phyloP scores from a whole-genome alignment of 1,140 invertebrate species.

The fruit fly (Drosophila melanogaster) region DNA sequence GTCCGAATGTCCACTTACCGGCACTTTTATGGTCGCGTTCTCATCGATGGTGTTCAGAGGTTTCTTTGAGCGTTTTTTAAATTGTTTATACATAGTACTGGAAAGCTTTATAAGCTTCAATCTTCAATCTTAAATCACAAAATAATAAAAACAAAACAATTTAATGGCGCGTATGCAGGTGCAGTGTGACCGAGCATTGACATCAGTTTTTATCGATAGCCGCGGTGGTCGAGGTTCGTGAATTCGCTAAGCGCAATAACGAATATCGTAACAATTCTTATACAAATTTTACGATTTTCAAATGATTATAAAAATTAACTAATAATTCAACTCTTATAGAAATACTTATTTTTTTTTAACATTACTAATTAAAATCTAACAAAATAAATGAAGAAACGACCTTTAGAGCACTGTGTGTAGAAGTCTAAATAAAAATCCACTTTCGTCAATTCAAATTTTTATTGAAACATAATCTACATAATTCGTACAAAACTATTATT shows the following conservation, averaged over 20 bases:
- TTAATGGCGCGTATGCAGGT: slow-evolving; percentile 3
- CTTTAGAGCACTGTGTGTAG: neutral
- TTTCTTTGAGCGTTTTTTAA: slow-evolving; percentile 45
- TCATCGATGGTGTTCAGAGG: slow-evolving; percentile 71
- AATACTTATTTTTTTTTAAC: too few species aligned
- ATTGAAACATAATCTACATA: slow-evolving; percentile 50
- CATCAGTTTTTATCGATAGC: neutral
- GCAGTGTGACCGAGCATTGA: neutral
- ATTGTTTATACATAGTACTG: slow-evolving; percentile 51
- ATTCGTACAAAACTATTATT: slow-evolving; percentile 59
- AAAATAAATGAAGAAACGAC: neutral
- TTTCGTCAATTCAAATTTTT: slow-evolving; percentile 39
- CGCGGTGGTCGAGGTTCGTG: neutral
- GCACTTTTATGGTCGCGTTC: slow-evolving; percentile 70
- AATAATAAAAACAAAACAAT: slow-evolving; percentile 26
- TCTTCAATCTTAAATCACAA: neutral
- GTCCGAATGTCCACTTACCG: slow-evolving; percentile 28
- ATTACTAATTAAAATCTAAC: too few species aligned
- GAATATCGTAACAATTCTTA: neutral
- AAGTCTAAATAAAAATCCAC: neutral
- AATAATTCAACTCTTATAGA: too few species aligned
- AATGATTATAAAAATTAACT: neutral
- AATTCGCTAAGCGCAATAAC: neutral
- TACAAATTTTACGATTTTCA: neutral
- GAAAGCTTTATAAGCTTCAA: neutral